Evolutionary conservation across 2,113 vertebrate genomes (phyloP), one percentile per base, ranked within the genome.

Genomic region (Nestor notabilis): DNA sequence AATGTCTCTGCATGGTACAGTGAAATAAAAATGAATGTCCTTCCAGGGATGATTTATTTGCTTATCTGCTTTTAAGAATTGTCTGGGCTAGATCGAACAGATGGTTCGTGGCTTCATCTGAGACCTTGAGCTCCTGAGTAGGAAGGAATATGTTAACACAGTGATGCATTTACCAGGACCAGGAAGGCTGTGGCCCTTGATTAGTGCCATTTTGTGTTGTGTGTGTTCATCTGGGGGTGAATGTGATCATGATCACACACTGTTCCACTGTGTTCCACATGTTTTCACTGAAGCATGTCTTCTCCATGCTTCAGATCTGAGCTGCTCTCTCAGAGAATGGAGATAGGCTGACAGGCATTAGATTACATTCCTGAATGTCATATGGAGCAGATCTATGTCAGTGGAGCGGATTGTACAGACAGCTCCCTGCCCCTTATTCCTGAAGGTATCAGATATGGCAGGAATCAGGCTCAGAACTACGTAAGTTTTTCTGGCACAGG

Each of bases 21-120:
- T 56, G 65, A 92, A 94, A 87, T 27, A 79, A 81, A 93, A 93
- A 78, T 65, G 1, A 87, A 35, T 83, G 47, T 91, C 47, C n/a
- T 95, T 93, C 86, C 74, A 89, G 84, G 83, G 61, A 83, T 95
- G 31, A 92, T 85, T 90, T 87, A 66, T 64, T 95, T 92, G 52
- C 77, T 72, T 92, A 29, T 60, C 61, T 87, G n/a, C 53, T 97
- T 89, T 95, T 76, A 91, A 72, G 90, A 82, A 89, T 89, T 93
- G 43, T 71, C 69, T 87, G 77, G 68, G 71, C 92, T 89, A 87
- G 49, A 63, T 35, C 47, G 47, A 69, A 58, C 83, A 92, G 89
- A 75, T 91, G 71, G 60, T 94, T 89, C 53, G 69, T 89, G 89
- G 52, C 80, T 84, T 89, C 37, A 17, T 83, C 47, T 77, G 72